These are phyloP conservation scores for Tapirus terrestris DNA, from an alignment of 2,113 vertebrate genomes.

Conservation along the genomic window DNA sequence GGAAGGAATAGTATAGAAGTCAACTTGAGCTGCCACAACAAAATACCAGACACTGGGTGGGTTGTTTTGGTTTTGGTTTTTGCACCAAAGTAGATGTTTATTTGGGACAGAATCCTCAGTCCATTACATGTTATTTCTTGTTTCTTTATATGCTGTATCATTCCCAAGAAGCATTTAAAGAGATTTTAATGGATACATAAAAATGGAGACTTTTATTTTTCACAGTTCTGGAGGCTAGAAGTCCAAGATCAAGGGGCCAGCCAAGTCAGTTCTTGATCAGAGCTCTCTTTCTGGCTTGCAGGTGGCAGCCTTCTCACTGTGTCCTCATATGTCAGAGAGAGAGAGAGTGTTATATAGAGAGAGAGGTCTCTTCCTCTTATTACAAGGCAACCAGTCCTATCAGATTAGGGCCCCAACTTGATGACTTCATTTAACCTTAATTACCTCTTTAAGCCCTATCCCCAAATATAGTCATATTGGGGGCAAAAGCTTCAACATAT, in stretches of 20 bases:
- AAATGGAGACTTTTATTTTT: background rate
- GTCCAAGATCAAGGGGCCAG: background rate
- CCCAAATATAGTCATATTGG: background rate
- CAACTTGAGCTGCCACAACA: background rate
- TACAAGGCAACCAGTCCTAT: background rate
- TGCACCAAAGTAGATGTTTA: slow-evolving; percentile 37
- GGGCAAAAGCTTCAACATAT: background rate
- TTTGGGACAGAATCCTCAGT: background rate
- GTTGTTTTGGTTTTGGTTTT: background rate
- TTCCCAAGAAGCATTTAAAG: slow-evolving; percentile 11
- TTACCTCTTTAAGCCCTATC: background rate
- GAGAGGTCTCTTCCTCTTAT: background rate
- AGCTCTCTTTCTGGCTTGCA: background rate
- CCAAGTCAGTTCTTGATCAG: background rate
- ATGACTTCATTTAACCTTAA: background rate
- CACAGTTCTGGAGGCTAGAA: background rate
- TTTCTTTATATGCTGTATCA: background rate
- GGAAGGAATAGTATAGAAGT: background rate
- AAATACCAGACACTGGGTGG: background rate
- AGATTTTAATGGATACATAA: slow-evolving; percentile 23
- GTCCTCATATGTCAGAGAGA: background rate
- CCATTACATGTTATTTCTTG: background rate
- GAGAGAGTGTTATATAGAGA: background rate
- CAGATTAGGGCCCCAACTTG: background rate
- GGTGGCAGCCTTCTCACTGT: background rate